Evolutionary conservation across 2,797 vertebrate species (phyloP).

Genomic region (Falco rusticolus): DNA sequence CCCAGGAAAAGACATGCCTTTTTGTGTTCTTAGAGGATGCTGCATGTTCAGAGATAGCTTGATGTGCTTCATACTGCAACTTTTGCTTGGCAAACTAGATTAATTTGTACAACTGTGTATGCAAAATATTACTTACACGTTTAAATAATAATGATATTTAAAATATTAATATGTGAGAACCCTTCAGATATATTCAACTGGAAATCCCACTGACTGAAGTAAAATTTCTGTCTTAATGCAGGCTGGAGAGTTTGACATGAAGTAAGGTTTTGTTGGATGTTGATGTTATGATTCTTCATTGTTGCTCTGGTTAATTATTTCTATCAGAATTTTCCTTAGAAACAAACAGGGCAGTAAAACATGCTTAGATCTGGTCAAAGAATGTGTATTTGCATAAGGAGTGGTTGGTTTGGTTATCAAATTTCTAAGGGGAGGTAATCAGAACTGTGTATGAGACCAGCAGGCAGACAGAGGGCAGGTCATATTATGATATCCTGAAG

Average conservation of each 20-base stretch:
- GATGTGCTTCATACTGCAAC: not conserved
- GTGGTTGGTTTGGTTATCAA: constrained; percentile 34
- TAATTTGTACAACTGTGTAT: not conserved
- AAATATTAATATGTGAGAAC: not conserved
- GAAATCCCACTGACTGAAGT: not conserved
- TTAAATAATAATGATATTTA: not conserved
- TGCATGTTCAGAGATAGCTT: not conserved
- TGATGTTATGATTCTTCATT: not conserved
- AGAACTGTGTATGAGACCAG: not conserved
- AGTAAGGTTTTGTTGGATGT: not conserved
- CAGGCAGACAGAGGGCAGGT: not conserved
- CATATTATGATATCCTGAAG: not conserved
- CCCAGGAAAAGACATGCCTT: not conserved
- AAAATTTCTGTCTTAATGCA: not conserved
- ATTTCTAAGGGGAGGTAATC: not conserved
- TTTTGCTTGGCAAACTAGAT: not conserved
- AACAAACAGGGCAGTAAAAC: not conserved
- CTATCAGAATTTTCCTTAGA: not conserved
- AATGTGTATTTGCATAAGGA: not conserved
- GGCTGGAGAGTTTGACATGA: not conserved
- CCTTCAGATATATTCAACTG: not conserved
- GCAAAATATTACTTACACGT: not conserved
- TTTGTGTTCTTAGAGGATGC: not conserved
- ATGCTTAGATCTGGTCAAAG: not conserved
- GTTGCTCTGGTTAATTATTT: not conserved